Percentiles rank a stretch among this genome's conserved stretches.
Evolutionary conservation across 1,140 invertebrate species (phyloP).

Genomic region (Magallana ariakensis): DNA sequence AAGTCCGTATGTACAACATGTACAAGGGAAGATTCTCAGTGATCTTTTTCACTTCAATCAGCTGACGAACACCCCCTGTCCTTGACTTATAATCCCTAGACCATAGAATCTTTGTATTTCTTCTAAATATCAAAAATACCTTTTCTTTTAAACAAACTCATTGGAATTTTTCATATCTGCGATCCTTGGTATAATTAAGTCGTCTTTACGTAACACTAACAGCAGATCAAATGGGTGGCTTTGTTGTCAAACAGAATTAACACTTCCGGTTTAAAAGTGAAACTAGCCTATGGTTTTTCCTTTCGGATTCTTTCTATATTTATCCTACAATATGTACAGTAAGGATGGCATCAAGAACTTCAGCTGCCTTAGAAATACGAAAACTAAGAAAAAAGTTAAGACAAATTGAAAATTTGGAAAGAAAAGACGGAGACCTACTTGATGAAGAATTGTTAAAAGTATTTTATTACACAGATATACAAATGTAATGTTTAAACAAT

Average conservation of each 20-base stretch:
- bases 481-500: too few relatives aligned
- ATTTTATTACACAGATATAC: not conserved
- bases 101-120: too few relatives aligned
- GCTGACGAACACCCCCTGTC: conserved; percentile 10
- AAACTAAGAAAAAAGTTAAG: conserved; percentile 67
- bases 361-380: conserved; percentile 67
- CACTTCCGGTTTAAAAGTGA: conserved; percentile 19
- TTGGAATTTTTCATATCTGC: conserved; percentile 16
- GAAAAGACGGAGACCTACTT: conserved; percentile 55
- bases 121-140: not conserved
- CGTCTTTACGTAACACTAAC: not conserved
- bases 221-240: not conserved
- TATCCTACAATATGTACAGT: not conserved
- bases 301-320: not conserved
- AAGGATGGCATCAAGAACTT: conserved; percentile 50
- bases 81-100: not conserved
- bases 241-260: not conserved
- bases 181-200: not conserved
- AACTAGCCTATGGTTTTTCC: not conserved
- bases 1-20: too few relatives aligned
- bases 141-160: conserved; percentile 35
- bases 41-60: not conserved
- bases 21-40: too few relatives aligned
- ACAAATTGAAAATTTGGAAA: conserved; percentile 67
- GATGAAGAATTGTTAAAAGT: conserved; percentile 66